A percentile compares a stretch with the other conserved stretches of the same genome.
phyloP scores from a whole-genome alignment of 2,888 invertebrate genomes.

The Pristionchus mayeri region DNA sequence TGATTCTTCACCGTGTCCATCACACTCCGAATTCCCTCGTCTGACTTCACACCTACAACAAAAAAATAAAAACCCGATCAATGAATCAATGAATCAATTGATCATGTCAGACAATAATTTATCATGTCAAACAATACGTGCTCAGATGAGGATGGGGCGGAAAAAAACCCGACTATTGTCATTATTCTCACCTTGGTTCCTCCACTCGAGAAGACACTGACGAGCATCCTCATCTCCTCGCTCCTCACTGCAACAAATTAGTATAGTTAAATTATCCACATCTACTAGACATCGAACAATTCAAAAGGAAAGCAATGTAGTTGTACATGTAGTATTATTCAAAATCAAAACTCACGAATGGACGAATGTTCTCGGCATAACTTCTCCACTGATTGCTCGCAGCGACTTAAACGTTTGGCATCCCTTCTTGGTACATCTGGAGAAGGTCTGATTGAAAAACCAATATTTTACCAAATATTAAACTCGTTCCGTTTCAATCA shows the following conservation, averaged over 20 bases:
- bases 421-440: conserved; percentile 35
- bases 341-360: conserved; percentile 16
- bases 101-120: no score
- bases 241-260: background rate
- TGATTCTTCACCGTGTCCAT: conserved; percentile 9
- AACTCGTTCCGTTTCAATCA: no score
- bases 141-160: no score
- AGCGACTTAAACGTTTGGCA: conserved; percentile 44
- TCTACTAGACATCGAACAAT: no score
- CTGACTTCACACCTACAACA: background rate
- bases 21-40: conserved; percentile 17
- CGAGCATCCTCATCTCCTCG: conserved; percentile 30
- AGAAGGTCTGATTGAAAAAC: background rate
- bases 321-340: no score
- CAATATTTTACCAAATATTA: background rate
- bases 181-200: background rate
- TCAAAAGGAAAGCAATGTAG: no score
- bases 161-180: background rate
- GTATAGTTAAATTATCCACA: no score
- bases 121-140: no score
- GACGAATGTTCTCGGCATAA: conserved; percentile 42
- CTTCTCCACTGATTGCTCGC: conserved; percentile 43
- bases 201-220: conserved; percentile 7
- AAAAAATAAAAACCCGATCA: no score
- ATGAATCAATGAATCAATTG: background rate